Conservation (phyloP, 1,140 invertebrate genomes). For the Orchesella cincta region DNA sequence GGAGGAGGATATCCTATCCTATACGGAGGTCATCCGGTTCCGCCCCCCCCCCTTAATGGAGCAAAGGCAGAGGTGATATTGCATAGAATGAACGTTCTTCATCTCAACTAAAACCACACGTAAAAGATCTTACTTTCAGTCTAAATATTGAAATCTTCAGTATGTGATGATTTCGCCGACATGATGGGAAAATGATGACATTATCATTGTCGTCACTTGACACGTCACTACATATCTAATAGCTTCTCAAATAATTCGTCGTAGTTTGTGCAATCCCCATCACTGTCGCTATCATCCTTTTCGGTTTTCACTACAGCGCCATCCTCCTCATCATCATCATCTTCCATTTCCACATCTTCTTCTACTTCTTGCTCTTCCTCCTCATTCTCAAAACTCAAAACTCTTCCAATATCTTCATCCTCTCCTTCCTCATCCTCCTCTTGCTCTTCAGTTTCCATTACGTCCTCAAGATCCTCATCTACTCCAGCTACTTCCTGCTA, state of each 20-base stretch:
- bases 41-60: too few species aligned
- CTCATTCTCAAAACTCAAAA: background rate
- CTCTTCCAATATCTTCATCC: background rate
- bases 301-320: background rate
- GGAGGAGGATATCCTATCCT: too few species aligned
- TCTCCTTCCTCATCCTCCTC: background rate
- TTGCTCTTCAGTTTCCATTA: background rate
- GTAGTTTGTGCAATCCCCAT: background rate
- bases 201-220: too few species aligned
- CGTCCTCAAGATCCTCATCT: conserved; percentile 13
- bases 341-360: conserved; percentile 4
- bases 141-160: too few species aligned
- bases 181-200: too few species aligned
- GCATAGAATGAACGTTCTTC: too few species aligned
- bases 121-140: too few species aligned
- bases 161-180: too few species aligned
- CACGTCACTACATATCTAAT: background rate
- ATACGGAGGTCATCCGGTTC: too few species aligned
- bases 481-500: conserved; percentile 27
- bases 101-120: too few species aligned
- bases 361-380: conserved; percentile 18
- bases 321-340: conserved; percentile 14
- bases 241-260: conserved; percentile 20
- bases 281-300: background rate
- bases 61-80: too few species aligned